Conservation (phyloP, 1,140 invertebrate species). For the Choristoneura fumiferana region DNA sequence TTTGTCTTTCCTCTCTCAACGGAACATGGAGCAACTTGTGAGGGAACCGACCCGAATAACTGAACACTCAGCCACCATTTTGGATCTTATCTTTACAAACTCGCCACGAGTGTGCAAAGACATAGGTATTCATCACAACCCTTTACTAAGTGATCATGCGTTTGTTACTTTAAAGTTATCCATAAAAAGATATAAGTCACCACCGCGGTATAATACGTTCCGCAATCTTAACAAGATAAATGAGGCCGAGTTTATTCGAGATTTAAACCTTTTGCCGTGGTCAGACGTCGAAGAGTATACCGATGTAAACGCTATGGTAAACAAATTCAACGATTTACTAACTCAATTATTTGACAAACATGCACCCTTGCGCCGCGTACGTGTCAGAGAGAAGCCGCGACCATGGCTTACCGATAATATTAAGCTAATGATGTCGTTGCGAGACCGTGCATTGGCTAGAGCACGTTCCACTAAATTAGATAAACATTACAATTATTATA, state of each 20-base stretch:
- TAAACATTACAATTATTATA: slow-evolving; percentile 25
- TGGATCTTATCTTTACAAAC: slow-evolving; percentile 30
- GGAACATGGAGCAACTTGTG: slow-evolving; percentile 29
- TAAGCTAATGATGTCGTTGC: slow-evolving; percentile 29
- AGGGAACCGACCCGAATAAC: slow-evolving; percentile 34
- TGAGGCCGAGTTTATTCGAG: slow-evolving; percentile 20
- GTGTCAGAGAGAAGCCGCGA: slow-evolving; percentile 20
- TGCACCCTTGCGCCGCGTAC: slow-evolving; percentile 24
- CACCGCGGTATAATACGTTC: neutral
- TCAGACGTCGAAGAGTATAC: neutral
- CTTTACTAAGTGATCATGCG: slow-evolving; percentile 31
- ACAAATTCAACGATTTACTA: slow-evolving; percentile 26
- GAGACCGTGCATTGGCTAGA: slow-evolving; percentile 28
- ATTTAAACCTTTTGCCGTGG: slow-evolving; percentile 26
- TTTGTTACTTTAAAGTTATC: slow-evolving; percentile 24
- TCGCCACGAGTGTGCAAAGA: slow-evolving; percentile 22
- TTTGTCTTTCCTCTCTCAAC: slow-evolving; percentile 24
- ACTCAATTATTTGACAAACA: slow-evolving; percentile 30
- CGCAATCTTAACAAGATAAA: slow-evolving; percentile 8
- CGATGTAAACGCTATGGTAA: slow-evolving; percentile 27
- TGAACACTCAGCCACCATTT: slow-evolving; percentile 19
- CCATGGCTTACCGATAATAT: slow-evolving; percentile 37
- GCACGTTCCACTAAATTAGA: slow-evolving; percentile 22
- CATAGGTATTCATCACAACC: slow-evolving; percentile 29
- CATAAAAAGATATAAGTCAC: slow-evolving; percentile 24